Evolutionary conservation across 2,797 vertebrate species (phyloP).

Genomic region (Girardinus metallicus): DNA sequence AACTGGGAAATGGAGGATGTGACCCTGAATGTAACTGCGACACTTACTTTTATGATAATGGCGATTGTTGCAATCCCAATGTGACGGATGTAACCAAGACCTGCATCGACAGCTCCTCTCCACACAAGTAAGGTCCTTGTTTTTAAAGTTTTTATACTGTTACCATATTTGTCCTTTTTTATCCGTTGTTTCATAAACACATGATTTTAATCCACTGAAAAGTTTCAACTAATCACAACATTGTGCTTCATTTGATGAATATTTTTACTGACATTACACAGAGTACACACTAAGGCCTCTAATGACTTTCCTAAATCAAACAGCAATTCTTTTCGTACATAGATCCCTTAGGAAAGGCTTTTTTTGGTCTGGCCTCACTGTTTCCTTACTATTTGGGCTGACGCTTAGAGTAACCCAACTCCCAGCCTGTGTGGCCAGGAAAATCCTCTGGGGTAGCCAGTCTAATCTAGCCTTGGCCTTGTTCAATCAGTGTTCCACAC

Average conservation of each 20-base stretch:
- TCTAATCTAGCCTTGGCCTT: slow-evolving; percentile 71
- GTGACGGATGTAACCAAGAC: slow-evolving; percentile 97
- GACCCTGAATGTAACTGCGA: slow-evolving; percentile 97
- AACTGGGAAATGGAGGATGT: slow-evolving; percentile 90
- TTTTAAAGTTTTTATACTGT: slow-evolving; percentile 21
- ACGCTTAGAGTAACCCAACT: slow-evolving; percentile 69
- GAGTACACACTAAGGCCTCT: slow-evolving; percentile 37
- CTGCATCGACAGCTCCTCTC: slow-evolving; percentile 94
- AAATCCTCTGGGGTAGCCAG: slow-evolving; percentile 68
- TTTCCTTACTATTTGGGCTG: slow-evolving; percentile 65
- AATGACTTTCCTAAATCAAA: slow-evolving; percentile 59
- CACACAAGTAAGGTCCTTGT: slow-evolving; percentile 87
- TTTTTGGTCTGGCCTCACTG: slow-evolving; percentile 58
- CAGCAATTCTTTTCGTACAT: slow-evolving; percentile 59
- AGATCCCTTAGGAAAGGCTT: slow-evolving; percentile 52
- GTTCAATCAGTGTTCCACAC: slow-evolving; percentile 75
- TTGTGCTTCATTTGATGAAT: slow-evolving; percentile 41
- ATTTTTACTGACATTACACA: slow-evolving; percentile 33
- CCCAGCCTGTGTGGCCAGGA: slow-evolving; percentile 70
- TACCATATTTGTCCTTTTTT: slow-evolving; percentile 25
- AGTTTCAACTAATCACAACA: slow-evolving; percentile 29
- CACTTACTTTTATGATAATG: slow-evolving; percentile 89
- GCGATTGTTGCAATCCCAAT: slow-evolving; percentile 95
- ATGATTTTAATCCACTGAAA: slow-evolving; percentile 24
- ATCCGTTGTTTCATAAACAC: slow-evolving; percentile 24